A percentile compares a stretch with the other conserved stretches of the same genome.
Evolutionary conservation across 2,113 vertebrate species (phyloP).

Genomic region (Prolemur simus): DNA sequence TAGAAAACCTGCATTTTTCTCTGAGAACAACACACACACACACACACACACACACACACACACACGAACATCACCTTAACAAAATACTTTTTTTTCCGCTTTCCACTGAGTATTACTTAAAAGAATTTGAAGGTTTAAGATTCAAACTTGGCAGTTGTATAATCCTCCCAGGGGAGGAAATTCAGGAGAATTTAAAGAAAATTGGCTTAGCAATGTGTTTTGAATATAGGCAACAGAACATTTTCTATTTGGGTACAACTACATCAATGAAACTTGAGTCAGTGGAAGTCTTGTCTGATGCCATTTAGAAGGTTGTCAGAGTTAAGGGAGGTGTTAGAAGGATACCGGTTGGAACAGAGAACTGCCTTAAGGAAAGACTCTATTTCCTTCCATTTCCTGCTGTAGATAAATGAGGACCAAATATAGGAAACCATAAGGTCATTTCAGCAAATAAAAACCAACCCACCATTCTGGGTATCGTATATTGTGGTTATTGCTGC

Average conservation of each 20-base stretch:
- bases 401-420: constrained; percentile 69
- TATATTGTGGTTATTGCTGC: constrained; percentile 56
- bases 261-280: constrained; percentile 70
- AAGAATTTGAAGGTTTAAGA: constrained; percentile 69
- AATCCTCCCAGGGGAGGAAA: constrained; percentile 68
- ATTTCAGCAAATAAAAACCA: constrained; percentile 71
- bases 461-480: constrained; percentile 18
- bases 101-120: constrained; percentile 61
- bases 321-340: constrained; percentile 59
- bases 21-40: not conserved
- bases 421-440: constrained; percentile 65
- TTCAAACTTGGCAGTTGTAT: constrained; percentile 68
- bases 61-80: constrained; percentile 6
- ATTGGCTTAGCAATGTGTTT: constrained; percentile 78
- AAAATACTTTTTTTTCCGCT: not conserved
- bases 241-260: constrained; percentile 68
- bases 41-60: not conserved
- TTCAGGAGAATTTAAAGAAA: constrained; percentile 70
- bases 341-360: constrained; percentile 67
- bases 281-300: constrained; percentile 64
- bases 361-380: constrained; percentile 68
- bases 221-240: constrained; percentile 73
- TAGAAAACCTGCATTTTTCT: constrained; percentile 26
- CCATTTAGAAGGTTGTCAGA: constrained; percentile 67
- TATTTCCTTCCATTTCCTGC: constrained; percentile 73